phyloP scores from a whole-genome alignment of 2,113 vertebrate genomes.

The Misgurnus mizolepis region DNA sequence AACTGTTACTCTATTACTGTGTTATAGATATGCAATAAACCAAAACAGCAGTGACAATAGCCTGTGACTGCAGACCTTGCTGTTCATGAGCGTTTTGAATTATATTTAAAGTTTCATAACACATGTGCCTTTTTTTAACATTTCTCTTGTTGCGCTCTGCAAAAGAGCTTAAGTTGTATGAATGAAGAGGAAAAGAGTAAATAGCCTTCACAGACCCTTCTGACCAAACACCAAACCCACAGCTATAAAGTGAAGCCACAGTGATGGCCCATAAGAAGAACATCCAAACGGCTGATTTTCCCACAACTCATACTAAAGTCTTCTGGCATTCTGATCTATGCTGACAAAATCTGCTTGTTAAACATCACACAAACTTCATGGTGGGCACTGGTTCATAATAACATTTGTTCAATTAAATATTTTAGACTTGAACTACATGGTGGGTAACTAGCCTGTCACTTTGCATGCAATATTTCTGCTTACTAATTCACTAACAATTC shows the following conservation, averaged over 20 bases:
- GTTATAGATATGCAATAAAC: too few species aligned
- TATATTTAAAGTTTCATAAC: constrained; percentile 14
- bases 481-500: too few species aligned
- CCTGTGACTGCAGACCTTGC: neutral
- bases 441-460: too few species aligned
- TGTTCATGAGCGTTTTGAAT: neutral
- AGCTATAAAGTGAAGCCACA: constrained; percentile 22
- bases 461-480: too few species aligned
- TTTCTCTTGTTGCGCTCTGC: constrained; percentile 13
- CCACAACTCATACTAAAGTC: constrained; percentile 11
- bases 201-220: constrained; percentile 25
- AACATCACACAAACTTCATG: neutral
- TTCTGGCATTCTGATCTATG: neutral
- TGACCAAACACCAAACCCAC: constrained; percentile 13
- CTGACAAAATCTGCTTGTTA: neutral
- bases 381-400: neutral
- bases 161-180: constrained; percentile 16
- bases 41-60: too few species aligned
- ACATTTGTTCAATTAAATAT: too few species aligned
- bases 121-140: neutral
- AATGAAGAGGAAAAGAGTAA: constrained; percentile 7
- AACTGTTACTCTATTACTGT: too few species aligned
- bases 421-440: too few species aligned
- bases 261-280: constrained; percentile 7
- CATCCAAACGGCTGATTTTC: constrained; percentile 14